Evolutionary conservation across 1,140 invertebrate species (phyloP).

Genomic region (Sminthurides bifidus): DNA sequence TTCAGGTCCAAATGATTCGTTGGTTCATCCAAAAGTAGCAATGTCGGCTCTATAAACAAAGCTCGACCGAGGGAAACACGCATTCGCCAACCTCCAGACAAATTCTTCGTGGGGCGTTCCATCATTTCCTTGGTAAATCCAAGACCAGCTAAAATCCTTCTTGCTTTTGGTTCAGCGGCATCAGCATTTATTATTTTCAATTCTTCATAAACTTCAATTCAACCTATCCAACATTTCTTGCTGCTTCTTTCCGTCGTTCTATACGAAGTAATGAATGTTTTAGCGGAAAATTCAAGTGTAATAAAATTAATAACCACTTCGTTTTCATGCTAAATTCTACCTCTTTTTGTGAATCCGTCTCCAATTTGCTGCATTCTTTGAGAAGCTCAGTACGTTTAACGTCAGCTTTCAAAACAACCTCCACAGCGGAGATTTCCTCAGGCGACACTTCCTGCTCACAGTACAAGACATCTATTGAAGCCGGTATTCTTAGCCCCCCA

Average conservation of each 20-base stretch:
- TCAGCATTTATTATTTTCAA: constrained; percentile 92
- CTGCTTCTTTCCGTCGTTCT: constrained; percentile 18
- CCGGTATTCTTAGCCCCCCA: constrained; percentile 79
- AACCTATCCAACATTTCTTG: constrained; percentile 27
- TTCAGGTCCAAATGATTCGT: constrained; percentile 90
- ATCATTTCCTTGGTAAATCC: constrained; percentile 93
- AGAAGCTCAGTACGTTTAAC: constrained; percentile 70
- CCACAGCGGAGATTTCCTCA: constrained; percentile 79
- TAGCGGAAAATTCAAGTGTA: not conserved
- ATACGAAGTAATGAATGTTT: not conserved
- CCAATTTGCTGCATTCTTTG: constrained; percentile 70
- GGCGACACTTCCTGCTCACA: constrained; percentile 98
- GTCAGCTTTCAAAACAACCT: constrained; percentile 85
- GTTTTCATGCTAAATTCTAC: constrained; percentile 5
- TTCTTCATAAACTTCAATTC: constrained; percentile 77
- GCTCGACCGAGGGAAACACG: constrained; percentile 87
- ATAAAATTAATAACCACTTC: not conserved
- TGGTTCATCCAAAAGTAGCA: constrained; percentile 93
- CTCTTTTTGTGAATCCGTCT: constrained; percentile 40
- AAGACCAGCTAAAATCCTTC: constrained; percentile 90
- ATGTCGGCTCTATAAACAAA: constrained; percentile 81
- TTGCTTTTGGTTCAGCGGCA: constrained; percentile 85
- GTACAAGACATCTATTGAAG: constrained; percentile 91
- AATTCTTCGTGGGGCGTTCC: constrained; percentile 81
- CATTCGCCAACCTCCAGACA: constrained; percentile 98